A percentile compares a stretch with the other conserved stretches of the same genome.
These are phyloP conservation scores for Hycleus phaleratus DNA, from an alignment of 1,140 invertebrate genomes.

Conservation along the genomic window DNA sequence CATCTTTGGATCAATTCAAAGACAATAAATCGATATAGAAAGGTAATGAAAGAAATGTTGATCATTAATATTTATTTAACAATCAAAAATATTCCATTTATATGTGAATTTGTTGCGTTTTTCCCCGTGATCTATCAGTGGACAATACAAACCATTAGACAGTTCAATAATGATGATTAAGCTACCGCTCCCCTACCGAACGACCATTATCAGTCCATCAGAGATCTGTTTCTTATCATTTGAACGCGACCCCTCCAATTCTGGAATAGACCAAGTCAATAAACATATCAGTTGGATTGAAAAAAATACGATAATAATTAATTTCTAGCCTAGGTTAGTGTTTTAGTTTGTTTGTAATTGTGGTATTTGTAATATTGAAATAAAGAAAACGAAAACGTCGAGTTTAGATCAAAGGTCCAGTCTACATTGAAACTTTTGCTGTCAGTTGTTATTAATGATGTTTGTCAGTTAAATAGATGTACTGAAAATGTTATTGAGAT, in stretches of 20 bases:
- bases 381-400: background rate
- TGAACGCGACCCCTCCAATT: slow-evolving; percentile 10
- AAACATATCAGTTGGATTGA: slow-evolving; percentile 2
- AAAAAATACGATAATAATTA: too few species aligned
- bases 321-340: too few species aligned
- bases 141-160: slow-evolving; percentile 40
- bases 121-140: slow-evolving; percentile 35
- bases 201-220: slow-evolving; percentile 26
- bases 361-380: background rate
- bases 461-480: slow-evolving; percentile 24
- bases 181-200: slow-evolving; percentile 28
- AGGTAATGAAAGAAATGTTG: background rate
- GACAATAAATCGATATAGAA: too few species aligned
- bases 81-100: slow-evolving; percentile 14
- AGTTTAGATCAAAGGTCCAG: slow-evolving; percentile 12
- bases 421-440: slow-evolving; percentile 14
- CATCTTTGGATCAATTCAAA: background rate
- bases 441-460: slow-evolving; percentile 28
- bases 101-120: too few species aligned
- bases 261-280: slow-evolving; percentile 17
- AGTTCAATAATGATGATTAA: slow-evolving; percentile 40
- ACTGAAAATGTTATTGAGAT: slow-evolving; percentile 14
- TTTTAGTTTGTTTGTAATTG: too few species aligned
- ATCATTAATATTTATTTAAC: slow-evolving; percentile 21
- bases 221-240: slow-evolving; percentile 28